These are phyloP conservation scores for Chymomyza amoena DNA, from an alignment of 2,888 invertebrate genomes.

Conservation along the genomic window DNA sequence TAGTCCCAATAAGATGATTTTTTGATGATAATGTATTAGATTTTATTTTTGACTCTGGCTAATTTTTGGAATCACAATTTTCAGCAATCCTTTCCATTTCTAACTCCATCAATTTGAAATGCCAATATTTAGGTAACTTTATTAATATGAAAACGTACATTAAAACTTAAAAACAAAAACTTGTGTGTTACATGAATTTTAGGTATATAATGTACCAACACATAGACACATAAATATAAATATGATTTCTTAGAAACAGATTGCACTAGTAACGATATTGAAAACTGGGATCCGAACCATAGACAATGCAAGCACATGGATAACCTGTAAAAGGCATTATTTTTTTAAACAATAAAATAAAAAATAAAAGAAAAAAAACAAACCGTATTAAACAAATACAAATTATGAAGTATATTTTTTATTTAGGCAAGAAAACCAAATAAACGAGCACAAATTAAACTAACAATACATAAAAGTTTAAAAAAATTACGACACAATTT, in stretches of 20 bases:
- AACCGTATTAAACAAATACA: not conserved
- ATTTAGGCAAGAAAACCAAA: slow-evolving; percentile 45
- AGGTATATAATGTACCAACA: not conserved
- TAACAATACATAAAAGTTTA: not conserved
- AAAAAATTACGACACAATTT: too few relatives aligned
- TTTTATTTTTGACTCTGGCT: too few relatives aligned
- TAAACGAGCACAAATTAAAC: slow-evolving; percentile 7
- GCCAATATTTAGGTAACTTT: not conserved
- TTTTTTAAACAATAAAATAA: slow-evolving; percentile 24
- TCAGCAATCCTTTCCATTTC: too few relatives aligned
- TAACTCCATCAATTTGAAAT: not conserved
- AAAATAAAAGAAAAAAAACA: slow-evolving; percentile 26
- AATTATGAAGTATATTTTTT: slow-evolving; percentile 35
- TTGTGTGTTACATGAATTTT: not conserved
- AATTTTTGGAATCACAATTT: too few relatives aligned
- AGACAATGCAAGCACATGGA: slow-evolving; percentile 77
- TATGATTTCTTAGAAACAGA: slow-evolving; percentile 22
- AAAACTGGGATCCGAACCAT: slow-evolving; percentile 75
- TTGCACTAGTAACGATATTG: slow-evolving; percentile 73
- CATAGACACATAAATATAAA: slow-evolving; percentile 25
- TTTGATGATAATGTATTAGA: too few relatives aligned
- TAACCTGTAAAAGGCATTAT: slow-evolving; percentile 71
- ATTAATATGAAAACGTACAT: not conserved
- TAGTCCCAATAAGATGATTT: too few relatives aligned
- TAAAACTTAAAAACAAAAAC: not conserved